phyloP scores from a whole-genome alignment of 2,797 vertebrate species.

The Megalops cyprinoides region DNA sequence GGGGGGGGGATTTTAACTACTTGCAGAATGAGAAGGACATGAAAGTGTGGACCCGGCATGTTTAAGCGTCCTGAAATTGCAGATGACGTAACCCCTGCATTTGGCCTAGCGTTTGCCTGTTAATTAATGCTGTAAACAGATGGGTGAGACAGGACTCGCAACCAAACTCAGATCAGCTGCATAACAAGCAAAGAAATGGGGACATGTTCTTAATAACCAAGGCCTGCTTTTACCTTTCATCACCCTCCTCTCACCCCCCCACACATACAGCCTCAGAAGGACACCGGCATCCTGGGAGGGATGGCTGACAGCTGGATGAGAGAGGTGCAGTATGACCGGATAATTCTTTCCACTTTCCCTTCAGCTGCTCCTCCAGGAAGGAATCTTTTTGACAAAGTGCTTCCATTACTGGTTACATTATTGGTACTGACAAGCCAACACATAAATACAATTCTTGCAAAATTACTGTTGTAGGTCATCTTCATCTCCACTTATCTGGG shows the following conservation, averaged over 20 bases:
- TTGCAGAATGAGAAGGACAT: constrained; percentile 54
- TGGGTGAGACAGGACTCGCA: constrained; percentile 60
- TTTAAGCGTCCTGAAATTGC: constrained; percentile 38
- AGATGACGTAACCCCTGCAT: constrained; percentile 58
- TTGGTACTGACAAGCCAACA: not conserved
- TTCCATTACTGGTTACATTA: constrained; percentile 4
- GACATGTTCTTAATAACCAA: constrained; percentile 58
- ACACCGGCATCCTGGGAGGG: not conserved
- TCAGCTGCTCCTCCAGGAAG: constrained; percentile 6
- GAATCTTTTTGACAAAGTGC: not conserved
- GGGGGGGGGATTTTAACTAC: constrained; percentile 50
- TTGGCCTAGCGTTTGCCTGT: constrained; percentile 66
- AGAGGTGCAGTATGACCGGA: not conserved
- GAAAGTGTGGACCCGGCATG: constrained; percentile 43
- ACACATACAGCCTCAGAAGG: not conserved
- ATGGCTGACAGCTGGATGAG: not conserved
- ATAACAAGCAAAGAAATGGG: not conserved
- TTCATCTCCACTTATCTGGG: not conserved
- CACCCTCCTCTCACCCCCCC: not conserved
- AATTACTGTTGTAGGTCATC: not conserved
- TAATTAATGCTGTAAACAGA: constrained; percentile 72
- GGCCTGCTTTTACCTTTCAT: not conserved
- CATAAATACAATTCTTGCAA: not conserved
- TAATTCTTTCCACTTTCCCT: constrained; percentile 15
- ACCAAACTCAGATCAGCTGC: constrained; percentile 15